Conservation (phyloP, 2,113 vertebrate genomes). For the Oplegnathus fasciatus region DNA sequence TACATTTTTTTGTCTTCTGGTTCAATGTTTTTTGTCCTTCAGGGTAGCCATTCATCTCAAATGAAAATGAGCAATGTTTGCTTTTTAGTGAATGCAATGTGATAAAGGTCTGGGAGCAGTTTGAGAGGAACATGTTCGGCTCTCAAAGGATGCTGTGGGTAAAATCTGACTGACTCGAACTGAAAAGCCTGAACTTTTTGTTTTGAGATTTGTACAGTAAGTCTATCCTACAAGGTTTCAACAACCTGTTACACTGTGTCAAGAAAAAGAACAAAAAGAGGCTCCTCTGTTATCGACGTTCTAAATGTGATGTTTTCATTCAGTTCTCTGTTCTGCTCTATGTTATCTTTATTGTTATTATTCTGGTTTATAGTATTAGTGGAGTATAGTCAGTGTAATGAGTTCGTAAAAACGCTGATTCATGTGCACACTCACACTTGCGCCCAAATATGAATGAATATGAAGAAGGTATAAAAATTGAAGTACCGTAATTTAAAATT, state of each 20-base stretch:
- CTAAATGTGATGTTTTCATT: slow-evolving; percentile 64
- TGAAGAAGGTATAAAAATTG: background rate
- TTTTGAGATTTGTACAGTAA: slow-evolving; percentile 64
- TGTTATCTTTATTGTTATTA: slow-evolving; percentile 40
- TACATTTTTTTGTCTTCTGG: slow-evolving; percentile 37
- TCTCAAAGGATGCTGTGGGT: background rate
- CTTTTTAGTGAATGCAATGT: slow-evolving; percentile 30
- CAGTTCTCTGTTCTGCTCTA: slow-evolving; percentile 40
- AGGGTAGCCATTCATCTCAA: slow-evolving; percentile 25
- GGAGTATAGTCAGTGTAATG: slow-evolving; percentile 55
- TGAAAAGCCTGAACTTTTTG: slow-evolving; percentile 19
- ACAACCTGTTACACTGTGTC: slow-evolving; percentile 74
- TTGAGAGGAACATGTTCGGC: background rate
- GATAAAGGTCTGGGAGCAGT: slow-evolving; percentile 29
- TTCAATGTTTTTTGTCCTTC: slow-evolving; percentile 43
- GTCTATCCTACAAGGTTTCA: slow-evolving; percentile 61
- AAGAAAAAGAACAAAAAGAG: slow-evolving; percentile 63
- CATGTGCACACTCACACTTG: slow-evolving; percentile 18
- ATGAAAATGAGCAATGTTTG: slow-evolving; percentile 28
- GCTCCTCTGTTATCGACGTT: slow-evolving; percentile 54
- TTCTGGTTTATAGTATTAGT: slow-evolving; percentile 60
- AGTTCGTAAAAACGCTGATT: slow-evolving; percentile 51
- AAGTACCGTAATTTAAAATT: background rate
- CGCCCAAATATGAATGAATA: slow-evolving; percentile 21
- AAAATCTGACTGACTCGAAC: slow-evolving; percentile 21